Percentiles rank a stretch among this genome's conserved stretches.
These are phyloP conservation scores for Toxostoma redivivum DNA, from an alignment of 2,113 vertebrate species.

Conservation along the genomic window DNA sequence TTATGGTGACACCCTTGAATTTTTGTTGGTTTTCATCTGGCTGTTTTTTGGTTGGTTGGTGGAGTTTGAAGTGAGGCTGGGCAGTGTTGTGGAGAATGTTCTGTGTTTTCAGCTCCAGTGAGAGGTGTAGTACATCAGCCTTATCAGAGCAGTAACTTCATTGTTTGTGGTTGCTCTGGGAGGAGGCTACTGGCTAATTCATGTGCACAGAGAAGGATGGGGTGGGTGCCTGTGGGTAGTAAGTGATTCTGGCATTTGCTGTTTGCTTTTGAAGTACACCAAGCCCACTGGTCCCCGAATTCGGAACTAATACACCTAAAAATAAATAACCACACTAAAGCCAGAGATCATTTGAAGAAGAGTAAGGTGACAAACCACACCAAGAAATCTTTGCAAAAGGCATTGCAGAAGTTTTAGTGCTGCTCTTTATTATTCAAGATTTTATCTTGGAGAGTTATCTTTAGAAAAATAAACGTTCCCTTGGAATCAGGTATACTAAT, in stretches of 20 bases:
- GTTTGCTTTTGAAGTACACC: background rate
- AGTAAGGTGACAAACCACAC: constrained; percentile 8
- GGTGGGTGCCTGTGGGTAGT: background rate
- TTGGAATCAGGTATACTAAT: background rate
- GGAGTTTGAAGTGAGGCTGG: background rate
- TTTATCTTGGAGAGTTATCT: background rate
- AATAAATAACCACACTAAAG: constrained; percentile 42
- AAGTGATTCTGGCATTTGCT: background rate
- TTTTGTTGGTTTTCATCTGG: background rate
- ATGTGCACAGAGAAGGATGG: background rate
- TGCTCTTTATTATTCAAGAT: background rate
- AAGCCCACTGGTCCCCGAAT: background rate
- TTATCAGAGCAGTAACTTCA: background rate
- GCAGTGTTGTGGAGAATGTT: accelerated
- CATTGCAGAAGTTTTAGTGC: background rate
- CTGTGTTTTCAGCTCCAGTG: background rate
- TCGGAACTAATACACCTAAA: background rate
- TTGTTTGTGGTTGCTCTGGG: constrained; percentile 18
- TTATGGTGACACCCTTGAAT: background rate
- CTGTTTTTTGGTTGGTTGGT: background rate
- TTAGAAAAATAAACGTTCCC: background rate
- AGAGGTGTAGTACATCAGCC: background rate
- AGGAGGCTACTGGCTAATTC: background rate
- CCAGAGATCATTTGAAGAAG: background rate
- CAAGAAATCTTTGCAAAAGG: background rate